Evolutionary conservation across 1,140 invertebrate species (phyloP).

Genomic region (Asobara japonica): DNA sequence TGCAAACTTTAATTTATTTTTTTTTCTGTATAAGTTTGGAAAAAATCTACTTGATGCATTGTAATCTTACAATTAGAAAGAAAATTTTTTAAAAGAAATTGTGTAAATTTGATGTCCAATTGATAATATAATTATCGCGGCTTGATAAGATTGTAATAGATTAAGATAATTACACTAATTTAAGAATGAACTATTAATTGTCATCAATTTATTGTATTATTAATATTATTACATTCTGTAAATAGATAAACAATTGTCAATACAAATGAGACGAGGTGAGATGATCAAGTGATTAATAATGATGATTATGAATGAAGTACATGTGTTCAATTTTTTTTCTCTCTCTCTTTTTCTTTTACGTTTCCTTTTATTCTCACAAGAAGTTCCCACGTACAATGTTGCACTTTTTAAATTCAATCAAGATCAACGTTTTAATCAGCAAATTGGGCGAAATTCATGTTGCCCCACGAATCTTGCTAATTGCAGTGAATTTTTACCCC

Average conservation of each 20-base stretch:
- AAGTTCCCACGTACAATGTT: neutral
- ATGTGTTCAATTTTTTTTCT: conserved; percentile 5
- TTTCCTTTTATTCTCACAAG: conserved; percentile 13
- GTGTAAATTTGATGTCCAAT: neutral
- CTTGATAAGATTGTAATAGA: neutral
- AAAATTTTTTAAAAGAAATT: neutral
- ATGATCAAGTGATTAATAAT: conserved; percentile 59
- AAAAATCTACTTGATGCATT: neutral
- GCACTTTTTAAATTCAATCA: neutral
- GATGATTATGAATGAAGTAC: conserved; percentile 56
- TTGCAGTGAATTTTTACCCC: too few species aligned
- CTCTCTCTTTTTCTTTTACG: neutral
- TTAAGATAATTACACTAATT: neutral
- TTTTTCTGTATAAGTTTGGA: neutral
- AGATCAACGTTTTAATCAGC: too few species aligned
- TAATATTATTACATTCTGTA: conserved; percentile 54
- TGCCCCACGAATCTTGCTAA: too few species aligned
- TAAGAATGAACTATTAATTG: neutral
- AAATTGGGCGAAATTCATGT: too few species aligned
- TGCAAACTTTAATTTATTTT: too few species aligned
- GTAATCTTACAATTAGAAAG: neutral
- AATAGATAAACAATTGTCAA: conserved; percentile 64
- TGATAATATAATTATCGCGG: neutral
- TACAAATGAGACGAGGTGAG: conserved; percentile 57
- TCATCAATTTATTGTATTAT: conserved; percentile 16